phyloP scores from a whole-genome alignment of 2,113 vertebrate genomes.

The Passer domesticus region DNA sequence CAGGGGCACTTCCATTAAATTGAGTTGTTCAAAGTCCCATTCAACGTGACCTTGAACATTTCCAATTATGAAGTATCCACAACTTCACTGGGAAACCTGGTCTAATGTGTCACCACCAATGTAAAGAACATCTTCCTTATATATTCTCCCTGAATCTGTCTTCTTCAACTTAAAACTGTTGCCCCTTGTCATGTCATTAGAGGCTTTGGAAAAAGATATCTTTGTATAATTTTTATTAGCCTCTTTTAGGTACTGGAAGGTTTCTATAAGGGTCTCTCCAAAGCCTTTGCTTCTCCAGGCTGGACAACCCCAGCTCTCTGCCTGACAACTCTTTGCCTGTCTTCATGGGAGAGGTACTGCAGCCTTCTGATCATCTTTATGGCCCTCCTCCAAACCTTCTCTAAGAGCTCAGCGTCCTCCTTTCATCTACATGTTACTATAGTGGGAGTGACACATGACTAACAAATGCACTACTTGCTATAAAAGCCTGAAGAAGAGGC shows the following conservation, averaged over 20 bases:
- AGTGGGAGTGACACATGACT: neutral
- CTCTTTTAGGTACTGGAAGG: neutral
- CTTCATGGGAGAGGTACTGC: neutral
- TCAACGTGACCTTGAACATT: neutral
- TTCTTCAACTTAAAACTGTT: neutral
- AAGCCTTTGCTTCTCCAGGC: neutral
- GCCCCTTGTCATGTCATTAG: neutral
- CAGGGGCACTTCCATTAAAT: neutral
- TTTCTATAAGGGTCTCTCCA: accelerated
- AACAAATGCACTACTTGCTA: neutral
- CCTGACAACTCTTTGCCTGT: neutral
- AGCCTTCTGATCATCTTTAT: neutral
- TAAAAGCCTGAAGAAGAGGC: neutral
- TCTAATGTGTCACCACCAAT: neutral
- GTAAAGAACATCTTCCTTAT: neutral
- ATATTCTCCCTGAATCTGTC: neutral
- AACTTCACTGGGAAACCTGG: neutral
- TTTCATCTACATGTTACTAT: neutral
- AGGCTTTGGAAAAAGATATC: neutral
- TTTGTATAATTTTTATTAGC: neutral
- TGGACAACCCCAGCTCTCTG: neutral
- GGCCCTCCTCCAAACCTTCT: neutral
- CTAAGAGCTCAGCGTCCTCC: neutral
- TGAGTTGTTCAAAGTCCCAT: neutral
- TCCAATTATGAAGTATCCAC: neutral